Percentiles rank a stretch among this genome's conserved stretches.
Conservation (phyloP, 2,797 vertebrate genomes). For the Alca torda region DNA sequence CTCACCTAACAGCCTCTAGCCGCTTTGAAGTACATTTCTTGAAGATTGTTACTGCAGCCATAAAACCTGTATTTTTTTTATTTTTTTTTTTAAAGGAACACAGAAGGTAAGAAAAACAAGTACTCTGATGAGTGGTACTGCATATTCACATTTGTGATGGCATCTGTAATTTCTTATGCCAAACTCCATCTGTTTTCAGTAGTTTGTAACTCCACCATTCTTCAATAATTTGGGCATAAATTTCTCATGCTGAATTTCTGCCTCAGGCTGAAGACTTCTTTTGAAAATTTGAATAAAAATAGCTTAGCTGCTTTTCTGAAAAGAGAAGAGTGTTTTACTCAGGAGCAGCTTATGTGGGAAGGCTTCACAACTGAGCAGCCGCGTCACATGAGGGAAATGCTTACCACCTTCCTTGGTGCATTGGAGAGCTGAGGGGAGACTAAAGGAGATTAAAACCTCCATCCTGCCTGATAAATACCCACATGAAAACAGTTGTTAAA, state of each 20-base stretch:
- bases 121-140: background rate
- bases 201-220: constrained; percentile 25
- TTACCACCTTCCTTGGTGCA: background rate
- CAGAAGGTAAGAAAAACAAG: background rate
- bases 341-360: background rate
- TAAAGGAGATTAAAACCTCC: background rate
- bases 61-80: background rate
- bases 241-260: constrained; percentile 49
- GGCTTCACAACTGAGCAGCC: background rate
- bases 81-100: background rate
- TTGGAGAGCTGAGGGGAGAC: background rate
- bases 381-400: background rate
- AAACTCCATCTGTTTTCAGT: constrained; percentile 52
- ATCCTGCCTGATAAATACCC: background rate
- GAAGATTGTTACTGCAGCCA: background rate
- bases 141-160: background rate
- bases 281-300: constrained; percentile 56
- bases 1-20: background rate
- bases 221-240: constrained; percentile 52
- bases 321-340: background rate
- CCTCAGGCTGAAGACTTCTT: constrained; percentile 15
- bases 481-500: background rate
- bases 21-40: background rate
- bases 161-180: constrained; percentile 31
- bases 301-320: constrained; percentile 14